A percentile compares a stretch with the other conserved stretches of the same genome.
Conservation (phyloP, 2,797 vertebrate genomes). For the Cuniculus paca region DNA sequence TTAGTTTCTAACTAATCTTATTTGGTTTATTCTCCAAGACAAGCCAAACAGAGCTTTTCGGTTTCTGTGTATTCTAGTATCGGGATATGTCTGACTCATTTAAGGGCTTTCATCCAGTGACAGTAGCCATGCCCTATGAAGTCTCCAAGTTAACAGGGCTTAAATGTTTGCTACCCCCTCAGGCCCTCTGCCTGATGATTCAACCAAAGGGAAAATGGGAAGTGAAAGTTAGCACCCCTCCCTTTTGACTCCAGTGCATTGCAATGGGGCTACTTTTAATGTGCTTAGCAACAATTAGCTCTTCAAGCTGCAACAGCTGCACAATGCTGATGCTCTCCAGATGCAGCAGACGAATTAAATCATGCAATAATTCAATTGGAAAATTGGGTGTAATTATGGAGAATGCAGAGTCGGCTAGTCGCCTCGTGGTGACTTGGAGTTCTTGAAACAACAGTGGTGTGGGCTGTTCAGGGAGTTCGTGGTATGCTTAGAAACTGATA, state of each 20-base stretch:
- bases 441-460: constrained; percentile 86
- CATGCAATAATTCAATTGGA: constrained; percentile 92
- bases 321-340: constrained; percentile 91
- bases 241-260: constrained; percentile 82
- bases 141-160: constrained; percentile 74
- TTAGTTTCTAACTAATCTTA: constrained; percentile 73
- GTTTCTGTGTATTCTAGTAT: constrained; percentile 81
- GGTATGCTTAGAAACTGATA: constrained; percentile 80
- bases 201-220: constrained; percentile 71
- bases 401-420: constrained; percentile 90
- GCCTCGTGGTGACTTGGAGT: constrained; percentile 88
- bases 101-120: constrained; percentile 77
- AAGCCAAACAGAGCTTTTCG: constrained; percentile 77
- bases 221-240: constrained; percentile 80
- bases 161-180: constrained; percentile 73
- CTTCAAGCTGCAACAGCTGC: constrained; percentile 91
- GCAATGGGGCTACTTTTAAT: constrained; percentile 88
- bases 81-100: constrained; percentile 81
- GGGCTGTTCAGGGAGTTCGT: constrained; percentile 75
- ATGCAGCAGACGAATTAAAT: constrained; percentile 92
- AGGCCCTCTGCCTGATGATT: constrained; percentile 72
- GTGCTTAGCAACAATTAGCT: constrained; percentile 90
- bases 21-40: constrained; percentile 74
- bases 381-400: constrained; percentile 92
- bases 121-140: constrained; percentile 77